Percentiles rank a stretch among this genome's conserved stretches.
These are phyloP conservation scores for Alauda arvensis DNA, from an alignment of 2,797 vertebrate species.

Conservation along the genomic window DNA sequence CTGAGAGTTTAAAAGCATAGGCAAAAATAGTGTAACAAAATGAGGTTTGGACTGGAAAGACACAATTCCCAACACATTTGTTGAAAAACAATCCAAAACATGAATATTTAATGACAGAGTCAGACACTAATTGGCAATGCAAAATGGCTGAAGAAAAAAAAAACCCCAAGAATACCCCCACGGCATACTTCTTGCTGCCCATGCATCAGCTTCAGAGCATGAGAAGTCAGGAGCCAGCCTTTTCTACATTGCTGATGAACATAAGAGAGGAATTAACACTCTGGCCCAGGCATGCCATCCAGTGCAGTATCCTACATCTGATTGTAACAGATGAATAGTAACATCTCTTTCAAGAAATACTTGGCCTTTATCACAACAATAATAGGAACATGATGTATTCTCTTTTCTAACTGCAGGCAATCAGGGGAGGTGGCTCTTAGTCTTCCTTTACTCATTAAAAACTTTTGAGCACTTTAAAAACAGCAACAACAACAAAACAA, in stretches of 20 bases:
- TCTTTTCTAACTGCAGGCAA: neutral
- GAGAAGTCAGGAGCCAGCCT: neutral
- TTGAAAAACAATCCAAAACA: constrained; percentile 59
- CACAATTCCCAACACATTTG: constrained; percentile 52
- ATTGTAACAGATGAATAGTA: neutral
- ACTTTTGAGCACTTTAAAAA: neutral
- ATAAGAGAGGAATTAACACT: neutral
- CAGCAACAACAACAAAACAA: neutral
- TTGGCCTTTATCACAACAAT: neutral
- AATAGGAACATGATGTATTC: neutral
- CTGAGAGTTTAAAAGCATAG: constrained; percentile 53
- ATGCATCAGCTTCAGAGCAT: neutral
- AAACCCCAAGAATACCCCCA: neutral
- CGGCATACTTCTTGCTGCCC: neutral
- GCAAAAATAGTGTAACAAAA: constrained; percentile 51
- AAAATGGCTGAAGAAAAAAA: constrained; percentile 25
- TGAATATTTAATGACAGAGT: constrained; percentile 45
- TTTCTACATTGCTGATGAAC: neutral
- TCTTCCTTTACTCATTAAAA: neutral
- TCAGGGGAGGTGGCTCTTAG: neutral
- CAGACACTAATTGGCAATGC: constrained; percentile 41
- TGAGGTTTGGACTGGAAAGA: constrained; percentile 53
- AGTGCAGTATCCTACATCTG: neutral
- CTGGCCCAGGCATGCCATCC: neutral
- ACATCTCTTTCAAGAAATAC: neutral